Evolutionary conservation across 2,888 invertebrate species (phyloP).

Genomic region (Ennomos quercinarius): DNA sequence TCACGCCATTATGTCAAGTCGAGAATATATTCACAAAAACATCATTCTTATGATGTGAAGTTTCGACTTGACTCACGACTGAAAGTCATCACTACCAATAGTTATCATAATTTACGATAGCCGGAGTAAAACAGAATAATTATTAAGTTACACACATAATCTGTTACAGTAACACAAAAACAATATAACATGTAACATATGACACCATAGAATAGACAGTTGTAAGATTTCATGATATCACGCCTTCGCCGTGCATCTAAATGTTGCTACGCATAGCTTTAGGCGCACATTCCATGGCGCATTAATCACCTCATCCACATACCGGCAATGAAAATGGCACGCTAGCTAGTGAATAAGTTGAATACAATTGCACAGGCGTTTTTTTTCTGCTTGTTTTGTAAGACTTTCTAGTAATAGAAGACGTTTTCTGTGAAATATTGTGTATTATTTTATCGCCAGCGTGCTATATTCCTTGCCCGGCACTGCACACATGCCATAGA

Average conservation of each 20-base stretch:
- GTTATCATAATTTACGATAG: neutral
- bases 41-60: no score
- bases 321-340: slow-evolving; percentile 39
- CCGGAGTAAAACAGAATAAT: neutral
- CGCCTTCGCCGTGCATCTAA: slow-evolving; percentile 25
- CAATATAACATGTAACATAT: slow-evolving; percentile 1
- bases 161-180: slow-evolving; percentile 17
- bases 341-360: slow-evolving; percentile 6
- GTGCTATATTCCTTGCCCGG: slow-evolving; percentile 22
- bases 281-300: slow-evolving; percentile 44
- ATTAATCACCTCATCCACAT: slow-evolving; percentile 45
- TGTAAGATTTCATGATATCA: neutral
- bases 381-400: no score
- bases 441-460: neutral
- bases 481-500: slow-evolving; percentile 19
- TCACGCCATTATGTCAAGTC: no score
- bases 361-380: neutral
- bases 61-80: no score
- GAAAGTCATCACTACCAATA: neutral
- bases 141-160: neutral
- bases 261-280: slow-evolving; percentile 48
- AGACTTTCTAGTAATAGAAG: no score
- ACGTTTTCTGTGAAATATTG: no score
- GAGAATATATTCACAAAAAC: no score
- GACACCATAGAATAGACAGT: neutral